Conservation (phyloP, 2,888 invertebrate species). For the Gryllus longicercus region DNA sequence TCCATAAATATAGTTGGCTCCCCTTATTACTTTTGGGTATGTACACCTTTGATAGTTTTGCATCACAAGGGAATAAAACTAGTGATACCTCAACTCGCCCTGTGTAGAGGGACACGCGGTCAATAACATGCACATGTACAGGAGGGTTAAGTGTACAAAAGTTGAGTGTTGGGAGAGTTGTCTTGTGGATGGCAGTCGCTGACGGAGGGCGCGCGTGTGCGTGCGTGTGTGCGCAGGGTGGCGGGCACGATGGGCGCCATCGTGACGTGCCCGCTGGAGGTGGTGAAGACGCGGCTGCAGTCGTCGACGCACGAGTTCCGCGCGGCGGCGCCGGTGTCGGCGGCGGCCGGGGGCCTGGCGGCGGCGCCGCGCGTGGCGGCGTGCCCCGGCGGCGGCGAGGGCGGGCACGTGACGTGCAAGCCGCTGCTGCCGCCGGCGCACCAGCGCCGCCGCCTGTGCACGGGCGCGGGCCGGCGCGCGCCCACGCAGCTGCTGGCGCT, state of each 20-base stretch:
- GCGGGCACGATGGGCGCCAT: constrained; percentile 97
- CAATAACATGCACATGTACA: too few relatives aligned
- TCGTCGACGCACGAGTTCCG: constrained; percentile 73
- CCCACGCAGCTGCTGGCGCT: constrained; percentile 71
- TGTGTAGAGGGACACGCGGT: too few relatives aligned
- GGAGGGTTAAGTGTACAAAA: background rate
- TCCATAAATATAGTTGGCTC: too few relatives aligned
- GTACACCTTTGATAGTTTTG: too few relatives aligned
- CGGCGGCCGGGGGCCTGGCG: constrained; percentile 43
- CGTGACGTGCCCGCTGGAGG: constrained; percentile 95
- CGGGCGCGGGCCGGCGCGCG: constrained; percentile 65
- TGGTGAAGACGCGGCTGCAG: constrained; percentile 94
- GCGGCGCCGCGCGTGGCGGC: constrained; percentile 45
- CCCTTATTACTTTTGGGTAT: too few relatives aligned
- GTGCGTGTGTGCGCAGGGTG: constrained; percentile 59
- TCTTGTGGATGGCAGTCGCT: constrained; percentile 28
- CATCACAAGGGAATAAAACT: too few relatives aligned
- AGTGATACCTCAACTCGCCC: too few relatives aligned
- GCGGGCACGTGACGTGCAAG: constrained; percentile 54
- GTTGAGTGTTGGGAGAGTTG: constrained; percentile 21
- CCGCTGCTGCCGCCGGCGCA: constrained; percentile 48
- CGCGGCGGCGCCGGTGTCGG: constrained; percentile 44
- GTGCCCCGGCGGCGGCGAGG: constrained; percentile 40
- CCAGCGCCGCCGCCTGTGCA: constrained; percentile 68
- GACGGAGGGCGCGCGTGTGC: too few relatives aligned